A percentile compares a stretch with the other conserved stretches of the same genome.
These are phyloP conservation scores for Otocyon megalotis DNA, from an alignment of 2,113 vertebrate species.

Conservation along the genomic window DNA sequence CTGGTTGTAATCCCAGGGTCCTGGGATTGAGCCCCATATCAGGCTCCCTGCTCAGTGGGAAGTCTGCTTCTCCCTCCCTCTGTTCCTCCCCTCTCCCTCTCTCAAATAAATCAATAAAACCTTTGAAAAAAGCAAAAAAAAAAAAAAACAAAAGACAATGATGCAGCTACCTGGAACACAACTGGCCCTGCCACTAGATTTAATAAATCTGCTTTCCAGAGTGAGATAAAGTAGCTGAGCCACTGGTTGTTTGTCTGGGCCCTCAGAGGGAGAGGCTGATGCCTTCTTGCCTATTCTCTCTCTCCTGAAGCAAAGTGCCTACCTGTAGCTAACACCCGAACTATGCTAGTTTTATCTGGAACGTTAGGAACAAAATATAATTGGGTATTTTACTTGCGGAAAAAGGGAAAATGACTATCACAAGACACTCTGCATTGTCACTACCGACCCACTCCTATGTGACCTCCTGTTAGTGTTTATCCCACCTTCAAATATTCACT, in stretches of 20 bases:
- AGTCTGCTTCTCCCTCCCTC: too few relatives aligned
- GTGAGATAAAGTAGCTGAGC: rapidly evolving
- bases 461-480: rapidly evolving
- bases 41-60: too few relatives aligned
- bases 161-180: rapidly evolving
- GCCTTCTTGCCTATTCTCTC: too few relatives aligned
- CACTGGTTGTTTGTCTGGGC: rapidly evolving
- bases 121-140: too few relatives aligned
- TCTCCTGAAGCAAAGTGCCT: background rate
- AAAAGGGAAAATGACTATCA: background rate
- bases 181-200: rapidly evolving
- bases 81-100: too few relatives aligned
- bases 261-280: rapidly evolving
- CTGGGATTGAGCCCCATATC: too few relatives aligned
- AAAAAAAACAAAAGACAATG: background rate
- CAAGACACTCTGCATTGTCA: background rate
- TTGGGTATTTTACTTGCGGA: background rate
- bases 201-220: too few relatives aligned
- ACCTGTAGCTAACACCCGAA: too few relatives aligned
- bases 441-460: rapidly evolving
- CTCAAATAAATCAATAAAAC: too few relatives aligned
- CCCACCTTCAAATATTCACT: background rate
- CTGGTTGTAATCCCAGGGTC: too few relatives aligned
- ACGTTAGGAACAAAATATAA: background rate
- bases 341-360: background rate